Conservation (phyloP, 2,797 vertebrate species). For the Lates japonicus region DNA sequence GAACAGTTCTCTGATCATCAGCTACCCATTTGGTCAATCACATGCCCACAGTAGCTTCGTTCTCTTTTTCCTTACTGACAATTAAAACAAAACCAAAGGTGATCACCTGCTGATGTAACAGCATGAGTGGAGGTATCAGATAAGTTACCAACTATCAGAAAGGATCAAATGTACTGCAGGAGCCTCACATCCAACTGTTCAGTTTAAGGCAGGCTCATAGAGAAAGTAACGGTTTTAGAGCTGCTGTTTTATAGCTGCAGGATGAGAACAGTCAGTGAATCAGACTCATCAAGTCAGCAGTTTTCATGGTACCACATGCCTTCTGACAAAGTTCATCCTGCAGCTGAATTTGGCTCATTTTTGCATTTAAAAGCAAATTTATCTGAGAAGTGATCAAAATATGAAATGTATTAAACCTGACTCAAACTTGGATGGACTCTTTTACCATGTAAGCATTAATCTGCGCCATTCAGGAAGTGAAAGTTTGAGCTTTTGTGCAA, state of each 20-base stretch:
- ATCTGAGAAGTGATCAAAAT: neutral
- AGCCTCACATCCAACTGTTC: neutral
- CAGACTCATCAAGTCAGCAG: neutral
- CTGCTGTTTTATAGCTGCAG: neutral
- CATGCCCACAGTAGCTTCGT: neutral
- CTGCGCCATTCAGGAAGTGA: slow-evolving; percentile 59
- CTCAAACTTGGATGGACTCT: neutral
- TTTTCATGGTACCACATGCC: neutral
- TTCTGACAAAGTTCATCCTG: slow-evolving; percentile 15
- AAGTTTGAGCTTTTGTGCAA: slow-evolving; percentile 33
- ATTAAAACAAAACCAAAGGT: neutral
- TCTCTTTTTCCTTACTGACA: slow-evolving; percentile 4
- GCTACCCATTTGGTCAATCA: neutral
- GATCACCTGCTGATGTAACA: neutral
- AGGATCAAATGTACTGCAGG: neutral
- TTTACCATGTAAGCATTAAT: slow-evolving; percentile 15
- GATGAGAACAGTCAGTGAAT: neutral
- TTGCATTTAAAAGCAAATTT: neutral
- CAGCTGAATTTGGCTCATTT: neutral
- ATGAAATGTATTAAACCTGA: neutral
- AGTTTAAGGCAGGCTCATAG: neutral
- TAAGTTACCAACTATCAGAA: neutral
- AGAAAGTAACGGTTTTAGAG: neutral
- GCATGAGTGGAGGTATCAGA: neutral
- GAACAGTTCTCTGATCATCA: neutral